phyloP scores from a whole-genome alignment of 1,140 invertebrate genomes.

The Drosophila tani region DNA sequence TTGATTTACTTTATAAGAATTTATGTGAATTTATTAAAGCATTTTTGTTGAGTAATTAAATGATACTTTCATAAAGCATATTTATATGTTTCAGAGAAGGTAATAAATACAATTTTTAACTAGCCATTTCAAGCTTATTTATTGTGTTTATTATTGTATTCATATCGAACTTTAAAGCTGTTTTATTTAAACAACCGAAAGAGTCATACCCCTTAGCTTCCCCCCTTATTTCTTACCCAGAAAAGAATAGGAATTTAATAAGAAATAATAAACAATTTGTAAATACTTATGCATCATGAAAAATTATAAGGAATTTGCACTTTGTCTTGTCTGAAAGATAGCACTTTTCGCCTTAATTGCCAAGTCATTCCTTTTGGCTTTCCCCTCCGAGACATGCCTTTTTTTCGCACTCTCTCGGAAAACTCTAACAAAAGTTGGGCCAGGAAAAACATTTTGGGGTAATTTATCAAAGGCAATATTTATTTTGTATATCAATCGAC shows the following conservation, averaged over 20 bases:
- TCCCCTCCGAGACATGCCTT: not conserved
- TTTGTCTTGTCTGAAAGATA: not conserved
- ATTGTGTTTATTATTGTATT: not conserved
- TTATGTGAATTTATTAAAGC: not conserved
- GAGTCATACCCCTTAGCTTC: not conserved
- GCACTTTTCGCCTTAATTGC: conserved; percentile 9
- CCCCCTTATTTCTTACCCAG: not conserved
- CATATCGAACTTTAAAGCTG: not conserved
- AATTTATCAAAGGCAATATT: conserved; percentile 20
- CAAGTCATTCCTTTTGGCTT: conserved; percentile 1
- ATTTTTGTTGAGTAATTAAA: not conserved
- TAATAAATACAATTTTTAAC: not conserved
- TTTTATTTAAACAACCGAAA: not conserved
- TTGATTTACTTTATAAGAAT: conserved; percentile 6
- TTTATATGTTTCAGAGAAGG: not conserved
- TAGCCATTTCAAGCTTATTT: too few relatives aligned
- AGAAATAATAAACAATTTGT: not conserved
- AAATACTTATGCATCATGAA: not conserved
- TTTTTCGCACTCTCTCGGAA: conserved; percentile 5
- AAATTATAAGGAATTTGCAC: conserved; percentile 10
- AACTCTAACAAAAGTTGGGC: not conserved
- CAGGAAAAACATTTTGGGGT: not conserved
- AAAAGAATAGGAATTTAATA: not conserved
- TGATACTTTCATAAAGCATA: not conserved
- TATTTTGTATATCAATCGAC: conserved; percentile 1